A percentile compares a stretch with the other conserved stretches of the same genome.
These are phyloP conservation scores for Lasiurus cinereus DNA, from an alignment of 2,113 vertebrate genomes.

Conservation along the genomic window DNA sequence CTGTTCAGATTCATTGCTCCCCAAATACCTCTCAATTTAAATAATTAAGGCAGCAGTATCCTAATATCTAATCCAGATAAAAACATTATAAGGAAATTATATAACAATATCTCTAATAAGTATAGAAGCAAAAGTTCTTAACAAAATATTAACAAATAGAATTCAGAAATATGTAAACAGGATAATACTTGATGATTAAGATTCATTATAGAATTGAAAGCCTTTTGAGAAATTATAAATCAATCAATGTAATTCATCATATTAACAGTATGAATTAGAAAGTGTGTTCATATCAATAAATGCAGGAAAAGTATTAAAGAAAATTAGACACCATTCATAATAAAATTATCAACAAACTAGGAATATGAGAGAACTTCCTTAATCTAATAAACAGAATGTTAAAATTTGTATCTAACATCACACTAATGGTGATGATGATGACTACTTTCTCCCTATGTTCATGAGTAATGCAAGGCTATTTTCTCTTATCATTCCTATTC, in stretches of 20 bases:
- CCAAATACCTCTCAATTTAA: neutral
- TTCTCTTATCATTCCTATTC: neutral
- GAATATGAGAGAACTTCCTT: neutral
- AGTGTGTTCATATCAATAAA: neutral
- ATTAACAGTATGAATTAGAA: neutral
- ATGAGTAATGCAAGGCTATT: neutral
- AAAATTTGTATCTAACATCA: neutral
- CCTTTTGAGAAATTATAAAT: neutral
- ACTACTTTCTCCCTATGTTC: neutral
- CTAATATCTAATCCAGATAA: neutral
- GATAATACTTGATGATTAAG: neutral
- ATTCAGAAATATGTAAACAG: neutral
- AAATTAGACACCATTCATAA: neutral
- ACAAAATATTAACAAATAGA: neutral
- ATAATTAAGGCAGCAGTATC: neutral
- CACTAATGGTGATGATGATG: neutral
- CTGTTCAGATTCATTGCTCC: neutral
- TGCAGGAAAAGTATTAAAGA: neutral
- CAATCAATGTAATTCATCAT: neutral
- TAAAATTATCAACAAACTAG: neutral
- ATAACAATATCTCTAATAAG: neutral
- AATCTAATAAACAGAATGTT: neutral
- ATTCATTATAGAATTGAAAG: slow-evolving; percentile 15
- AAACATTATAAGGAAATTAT: neutral
- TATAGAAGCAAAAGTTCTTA: slow-evolving; percentile 14